Base-by-base conservation (phyloP, 2,113 vertebrate genomes). In the Hemichromis elongatus region DNA sequence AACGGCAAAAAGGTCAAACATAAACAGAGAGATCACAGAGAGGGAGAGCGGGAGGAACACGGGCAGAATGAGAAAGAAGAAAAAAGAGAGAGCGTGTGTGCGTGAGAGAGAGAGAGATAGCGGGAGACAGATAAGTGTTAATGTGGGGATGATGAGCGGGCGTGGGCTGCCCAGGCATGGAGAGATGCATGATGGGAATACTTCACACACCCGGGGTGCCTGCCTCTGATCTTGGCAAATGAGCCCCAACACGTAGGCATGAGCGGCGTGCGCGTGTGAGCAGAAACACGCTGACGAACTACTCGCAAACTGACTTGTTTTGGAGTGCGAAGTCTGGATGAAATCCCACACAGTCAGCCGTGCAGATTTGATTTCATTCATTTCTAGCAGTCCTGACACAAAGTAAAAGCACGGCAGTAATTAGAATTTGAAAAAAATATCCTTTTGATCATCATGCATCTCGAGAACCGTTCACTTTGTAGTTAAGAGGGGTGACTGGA, bases 1-100 rank as follows among this genome's bases (percentile, higher is more conserved):
- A 86, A 54, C 90, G 50, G 92, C 90, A 88, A 92, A 91, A 92
- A 93, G 95, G 95, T 96, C 95, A 95, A 92, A 89, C 92, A 91
- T 90, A 94, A 92, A 92, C 88, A 82, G 85, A 80, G 79, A 92
- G 93, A 92, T 92, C 89, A 92, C 85, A 91, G 81, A 75, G 83
- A 79, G 84, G 66, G 42, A 18, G 81, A 86, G 54, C 8, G 63
- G 85, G 86, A 56, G 55, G 83, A 63, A 90, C 40, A 83, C 59
- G 70, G 54, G 24, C 57, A 35, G 84, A 83, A 79, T 33, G 89
- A 86, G 83, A 85, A 87, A 83, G 83, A 88, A 84, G 87, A 82
- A 88, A 79, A 84, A 75, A 87, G 83, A 26, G 70, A 16, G 79
- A 5, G 82, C 40, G 54, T 80, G 61, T 21, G 66, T 5, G 82